Evolutionary conservation across 2,888 invertebrate genomes (phyloP).

Genomic region (Eulithis prunata): DNA sequence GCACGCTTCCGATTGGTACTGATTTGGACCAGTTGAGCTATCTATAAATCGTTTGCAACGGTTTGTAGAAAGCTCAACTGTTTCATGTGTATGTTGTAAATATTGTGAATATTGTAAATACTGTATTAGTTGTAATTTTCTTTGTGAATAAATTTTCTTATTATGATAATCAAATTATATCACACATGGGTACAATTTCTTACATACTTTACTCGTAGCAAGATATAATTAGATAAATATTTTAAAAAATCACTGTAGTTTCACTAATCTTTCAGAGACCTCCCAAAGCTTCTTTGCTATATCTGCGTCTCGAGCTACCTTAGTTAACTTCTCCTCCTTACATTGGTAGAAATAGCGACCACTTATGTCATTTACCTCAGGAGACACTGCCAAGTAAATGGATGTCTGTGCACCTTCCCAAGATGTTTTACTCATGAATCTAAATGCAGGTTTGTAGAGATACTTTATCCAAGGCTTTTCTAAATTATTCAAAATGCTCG

Average conservation of each 20-base stretch:
- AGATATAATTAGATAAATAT: neutral
- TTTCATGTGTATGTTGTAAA: too few relatives aligned
- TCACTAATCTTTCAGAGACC: constrained; percentile 72
- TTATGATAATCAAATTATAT: too few relatives aligned
- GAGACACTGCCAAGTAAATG: constrained; percentile 81
- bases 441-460: constrained; percentile 76
- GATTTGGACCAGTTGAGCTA: too few relatives aligned
- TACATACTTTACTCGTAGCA: too few relatives aligned
- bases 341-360: constrained; percentile 87
- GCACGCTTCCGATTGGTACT: too few relatives aligned
- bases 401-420: constrained; percentile 79
- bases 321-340: constrained; percentile 62
- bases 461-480: constrained; percentile 43
- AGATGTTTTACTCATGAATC: constrained; percentile 52
- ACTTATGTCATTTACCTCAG: constrained; percentile 80
- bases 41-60: too few relatives aligned
- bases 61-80: too few relatives aligned
- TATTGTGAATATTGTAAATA: too few relatives aligned
- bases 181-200: too few relatives aligned
- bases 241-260: constrained; percentile 34
- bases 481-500: constrained; percentile 68
- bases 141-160: too few relatives aligned
- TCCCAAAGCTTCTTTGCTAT: constrained; percentile 86
- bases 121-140: too few relatives aligned
- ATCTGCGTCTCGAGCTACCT: constrained; percentile 73